phyloP scores from a whole-genome alignment of 2,888 invertebrate species.

The Temnothorax rugatulus region DNA sequence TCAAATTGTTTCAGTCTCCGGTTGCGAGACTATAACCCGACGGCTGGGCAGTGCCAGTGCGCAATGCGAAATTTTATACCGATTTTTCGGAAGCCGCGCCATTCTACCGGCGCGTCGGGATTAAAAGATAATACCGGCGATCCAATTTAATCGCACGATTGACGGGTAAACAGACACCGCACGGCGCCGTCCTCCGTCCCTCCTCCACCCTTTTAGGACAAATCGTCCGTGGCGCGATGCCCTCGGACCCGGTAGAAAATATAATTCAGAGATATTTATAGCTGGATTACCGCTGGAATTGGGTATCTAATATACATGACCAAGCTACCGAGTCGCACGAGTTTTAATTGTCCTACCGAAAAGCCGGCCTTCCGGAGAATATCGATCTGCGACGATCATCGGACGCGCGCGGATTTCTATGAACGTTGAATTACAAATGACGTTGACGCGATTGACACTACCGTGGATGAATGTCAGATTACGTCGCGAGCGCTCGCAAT shows the following conservation, averaged over 20 bases:
- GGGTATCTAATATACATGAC: constrained; percentile 84
- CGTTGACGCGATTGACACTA: constrained; percentile 3
- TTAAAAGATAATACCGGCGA: constrained; percentile 84
- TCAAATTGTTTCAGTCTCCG: constrained; percentile 40
- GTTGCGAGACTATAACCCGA: constrained; percentile 30
- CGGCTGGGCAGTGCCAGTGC: neutral
- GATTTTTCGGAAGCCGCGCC: constrained; percentile 71
- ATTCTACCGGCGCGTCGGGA: constrained; percentile 73
- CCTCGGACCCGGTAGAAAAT: constrained; percentile 81
- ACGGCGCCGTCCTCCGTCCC: constrained; percentile 57
- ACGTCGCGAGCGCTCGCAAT: neutral
- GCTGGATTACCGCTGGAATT: constrained; percentile 85
- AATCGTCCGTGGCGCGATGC: constrained; percentile 78
- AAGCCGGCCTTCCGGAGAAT: constrained; percentile 50
- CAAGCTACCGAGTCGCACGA: constrained; percentile 76
- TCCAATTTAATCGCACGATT: constrained; percentile 86
- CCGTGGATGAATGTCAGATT: constrained; percentile 12
- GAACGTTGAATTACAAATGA: constrained; percentile 35
- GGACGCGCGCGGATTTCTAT: constrained; percentile 41
- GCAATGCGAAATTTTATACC: constrained; percentile 71
- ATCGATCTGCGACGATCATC: constrained; percentile 35
- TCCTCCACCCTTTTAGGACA: constrained; percentile 71
- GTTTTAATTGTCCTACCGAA: constrained; percentile 78
- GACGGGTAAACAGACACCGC: constrained; percentile 84
- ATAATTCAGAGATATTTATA: constrained; percentile 86